A percentile compares a stretch with the other conserved stretches of the same genome.
phyloP scores from a whole-genome alignment of 2,113 vertebrate genomes.

The Beaufortia kweichowensis region DNA sequence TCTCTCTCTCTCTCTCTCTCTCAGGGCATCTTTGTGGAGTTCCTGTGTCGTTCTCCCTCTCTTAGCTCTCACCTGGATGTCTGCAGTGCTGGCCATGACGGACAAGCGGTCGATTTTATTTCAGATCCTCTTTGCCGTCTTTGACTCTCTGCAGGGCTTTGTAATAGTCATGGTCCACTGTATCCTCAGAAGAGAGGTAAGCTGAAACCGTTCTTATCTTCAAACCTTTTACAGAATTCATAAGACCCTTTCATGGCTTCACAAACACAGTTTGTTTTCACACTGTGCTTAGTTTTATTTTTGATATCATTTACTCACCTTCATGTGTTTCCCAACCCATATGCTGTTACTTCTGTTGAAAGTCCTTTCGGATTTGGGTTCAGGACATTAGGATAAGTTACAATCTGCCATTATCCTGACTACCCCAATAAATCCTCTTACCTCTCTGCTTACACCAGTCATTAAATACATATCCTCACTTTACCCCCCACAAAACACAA shows the following conservation, averaged over 20 bases:
- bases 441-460: no score
- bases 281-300: not conserved
- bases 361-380: no score
- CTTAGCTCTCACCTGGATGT: constrained; percentile 98
- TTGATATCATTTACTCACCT: not conserved
- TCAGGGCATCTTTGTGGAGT: constrained; percentile 98
- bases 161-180: constrained; percentile 99
- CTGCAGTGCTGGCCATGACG: constrained; percentile 97
- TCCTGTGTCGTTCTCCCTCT: constrained; percentile 97
- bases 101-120: constrained; percentile 99
- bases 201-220: not conserved
- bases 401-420: no score
- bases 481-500: not conserved
- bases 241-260: not conserved
- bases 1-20: constrained; percentile 43
- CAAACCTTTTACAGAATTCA: not conserved
- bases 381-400: no score
- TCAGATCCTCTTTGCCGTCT: constrained; percentile 98
- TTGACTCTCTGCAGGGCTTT: constrained; percentile 98
- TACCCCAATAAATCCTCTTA: no score
- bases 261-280: constrained; percentile 13
- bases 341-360: not conserved
- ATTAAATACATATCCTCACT: not conserved
- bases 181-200: constrained; percentile 93
- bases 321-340: not conserved